Conservation (phyloP, 2,113 vertebrate species). For the Rhea pennata region DNA sequence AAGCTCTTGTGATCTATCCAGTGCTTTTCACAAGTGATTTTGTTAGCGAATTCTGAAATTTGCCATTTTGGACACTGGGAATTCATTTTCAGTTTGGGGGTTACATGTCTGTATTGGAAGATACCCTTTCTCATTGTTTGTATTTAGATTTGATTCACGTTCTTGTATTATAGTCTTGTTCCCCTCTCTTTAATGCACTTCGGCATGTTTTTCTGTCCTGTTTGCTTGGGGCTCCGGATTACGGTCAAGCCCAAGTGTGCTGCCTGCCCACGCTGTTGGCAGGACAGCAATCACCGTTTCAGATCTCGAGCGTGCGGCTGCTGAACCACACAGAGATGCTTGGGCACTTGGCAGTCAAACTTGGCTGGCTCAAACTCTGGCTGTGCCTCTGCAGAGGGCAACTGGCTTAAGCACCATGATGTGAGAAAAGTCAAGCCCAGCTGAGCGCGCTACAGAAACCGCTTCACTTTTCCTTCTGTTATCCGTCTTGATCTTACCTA, state of each 20-base stretch:
- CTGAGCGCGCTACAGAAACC: neutral
- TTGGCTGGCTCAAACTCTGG: no score
- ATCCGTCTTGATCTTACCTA: neutral
- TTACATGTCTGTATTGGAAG: neutral
- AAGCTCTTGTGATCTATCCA: neutral
- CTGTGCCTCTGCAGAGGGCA: neutral
- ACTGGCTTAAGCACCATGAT: neutral
- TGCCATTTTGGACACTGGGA: neutral
- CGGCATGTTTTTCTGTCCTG: fast-evolving
- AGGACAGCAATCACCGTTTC: neutral
- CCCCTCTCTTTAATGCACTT: neutral
- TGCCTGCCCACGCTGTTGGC: no score
- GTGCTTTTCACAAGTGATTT: neutral
- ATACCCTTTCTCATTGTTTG: neutral
- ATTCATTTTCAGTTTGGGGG: neutral
- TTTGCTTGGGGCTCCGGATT: neutral
- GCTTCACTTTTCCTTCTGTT: neutral
- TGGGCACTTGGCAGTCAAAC: neutral
- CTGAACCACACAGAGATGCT: neutral
- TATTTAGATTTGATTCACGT: neutral
- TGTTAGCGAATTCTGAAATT: neutral
- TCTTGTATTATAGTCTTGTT: fast-evolving
- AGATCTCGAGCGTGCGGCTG: fast-evolving
- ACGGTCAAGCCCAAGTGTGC: no score
- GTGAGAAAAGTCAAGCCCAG: neutral